Evolutionary conservation across 2,888 invertebrate species (phyloP).

Genomic region (Clostera curtula): DNA sequence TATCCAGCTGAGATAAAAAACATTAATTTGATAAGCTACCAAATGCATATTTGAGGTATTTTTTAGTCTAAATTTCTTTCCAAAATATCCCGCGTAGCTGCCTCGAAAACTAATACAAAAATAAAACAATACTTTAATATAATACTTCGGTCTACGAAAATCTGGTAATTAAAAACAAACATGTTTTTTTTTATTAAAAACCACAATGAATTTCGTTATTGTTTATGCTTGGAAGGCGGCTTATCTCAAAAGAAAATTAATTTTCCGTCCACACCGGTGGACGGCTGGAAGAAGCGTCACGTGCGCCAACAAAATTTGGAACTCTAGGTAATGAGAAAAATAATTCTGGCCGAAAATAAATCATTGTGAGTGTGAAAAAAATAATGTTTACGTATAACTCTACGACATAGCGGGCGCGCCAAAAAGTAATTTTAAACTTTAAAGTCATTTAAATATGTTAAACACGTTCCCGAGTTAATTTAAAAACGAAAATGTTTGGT

Average conservation of each 20-base stretch:
- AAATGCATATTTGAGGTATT: too few relatives aligned
- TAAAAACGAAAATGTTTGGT: too few relatives aligned
- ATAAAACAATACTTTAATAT: too few relatives aligned
- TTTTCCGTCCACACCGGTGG: conserved; percentile 15
- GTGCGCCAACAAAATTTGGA: conserved; percentile 34
- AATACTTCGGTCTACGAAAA: too few relatives aligned
- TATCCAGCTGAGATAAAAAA: too few relatives aligned
- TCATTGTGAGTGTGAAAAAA: conserved; percentile 29
- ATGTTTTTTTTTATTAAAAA: too few relatives aligned
- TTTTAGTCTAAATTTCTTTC: too few relatives aligned
- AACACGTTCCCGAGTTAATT: conserved; percentile 10
- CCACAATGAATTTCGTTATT: conserved; percentile 17
- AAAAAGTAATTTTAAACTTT: conserved; percentile 10
- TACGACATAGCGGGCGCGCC: conserved; percentile 5
- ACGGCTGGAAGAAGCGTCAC: conserved; percentile 25
- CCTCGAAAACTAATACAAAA: too few relatives aligned
- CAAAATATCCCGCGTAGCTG: too few relatives aligned
- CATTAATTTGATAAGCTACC: too few relatives aligned
- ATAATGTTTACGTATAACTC: conserved; percentile 15
- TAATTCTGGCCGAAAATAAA: conserved; percentile 35
- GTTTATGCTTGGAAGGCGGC: conserved; percentile 4
- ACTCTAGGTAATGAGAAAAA: conserved; percentile 43
- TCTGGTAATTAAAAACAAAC: too few relatives aligned
- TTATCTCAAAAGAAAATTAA: conserved; percentile 15
- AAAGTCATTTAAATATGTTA: neutral